phyloP scores from a whole-genome alignment of 2,888 invertebrate genomes.

The Aporophyla nigra region DNA sequence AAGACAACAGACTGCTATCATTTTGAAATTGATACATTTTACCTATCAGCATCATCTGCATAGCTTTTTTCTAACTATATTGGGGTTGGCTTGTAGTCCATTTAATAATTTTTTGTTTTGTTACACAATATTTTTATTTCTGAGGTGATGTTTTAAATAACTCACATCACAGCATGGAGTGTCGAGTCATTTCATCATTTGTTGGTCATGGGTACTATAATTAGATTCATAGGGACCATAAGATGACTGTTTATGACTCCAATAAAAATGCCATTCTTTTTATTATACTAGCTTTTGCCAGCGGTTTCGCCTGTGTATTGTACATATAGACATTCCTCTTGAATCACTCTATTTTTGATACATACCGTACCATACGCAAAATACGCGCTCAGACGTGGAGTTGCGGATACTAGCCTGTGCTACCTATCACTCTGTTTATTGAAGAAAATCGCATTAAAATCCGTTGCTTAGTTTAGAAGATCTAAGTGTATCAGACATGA shows the following conservation, averaged over 20 bases:
- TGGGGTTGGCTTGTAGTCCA: not conserved
- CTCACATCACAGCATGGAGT: not conserved
- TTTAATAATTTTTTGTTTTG: too few relatives aligned
- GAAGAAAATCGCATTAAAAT: too few relatives aligned
- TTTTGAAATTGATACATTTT: not conserved
- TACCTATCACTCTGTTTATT: too few relatives aligned
- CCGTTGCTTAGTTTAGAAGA: too few relatives aligned
- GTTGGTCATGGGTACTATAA: slow-evolving; percentile 13
- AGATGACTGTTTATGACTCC: not conserved
- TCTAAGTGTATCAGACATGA: too few relatives aligned
- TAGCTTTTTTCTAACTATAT: not conserved
- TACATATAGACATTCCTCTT: too few relatives aligned
- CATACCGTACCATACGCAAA: too few relatives aligned
- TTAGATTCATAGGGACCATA: slow-evolving; percentile 22
- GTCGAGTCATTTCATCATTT: not conserved
- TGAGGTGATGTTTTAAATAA: slow-evolving; percentile 12
- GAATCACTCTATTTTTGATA: too few relatives aligned
- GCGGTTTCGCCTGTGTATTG: too few relatives aligned
- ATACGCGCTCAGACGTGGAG: too few relatives aligned
- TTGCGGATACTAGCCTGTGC: too few relatives aligned
- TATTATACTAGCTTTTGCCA: too few relatives aligned
- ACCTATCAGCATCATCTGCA: not conserved
- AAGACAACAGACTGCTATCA: not conserved
- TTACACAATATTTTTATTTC: slow-evolving; percentile 19
- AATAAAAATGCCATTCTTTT: not conserved